Base-by-base conservation (phyloP, 64 coral and sea anemone genomes). In the Trachythela sp. region DNA sequence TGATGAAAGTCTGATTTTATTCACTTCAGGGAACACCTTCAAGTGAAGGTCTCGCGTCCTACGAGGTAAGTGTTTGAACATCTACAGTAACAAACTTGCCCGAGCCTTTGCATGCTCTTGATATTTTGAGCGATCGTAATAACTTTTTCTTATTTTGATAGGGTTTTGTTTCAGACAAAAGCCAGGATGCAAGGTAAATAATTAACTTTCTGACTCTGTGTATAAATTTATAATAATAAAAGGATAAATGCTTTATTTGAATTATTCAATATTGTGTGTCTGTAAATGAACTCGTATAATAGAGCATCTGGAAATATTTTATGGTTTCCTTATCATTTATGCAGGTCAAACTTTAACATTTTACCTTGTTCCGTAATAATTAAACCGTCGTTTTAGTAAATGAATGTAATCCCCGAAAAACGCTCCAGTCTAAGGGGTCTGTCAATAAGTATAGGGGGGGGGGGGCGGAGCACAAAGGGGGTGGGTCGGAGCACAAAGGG, bases 21-120 rank as follows among this genome's bases (percentile, higher is more conserved):
- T 18, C 20, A 80, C 30, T 39, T 39, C 2, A 80, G 75, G 75
- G 75, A 37, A 80, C 34, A 15, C 75, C 75, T 15, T 80, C 75
- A 80, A 80, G 9, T 37, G 75, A 80, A 38, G 75, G 75, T 34
- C 15, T 18, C 8, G 15, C 75, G 4, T 37, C 75, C 2, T 17
- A 80, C 75, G 31, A 80, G 75, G 75, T 80, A 80, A 6, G 20
- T n/a, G n/a, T n/a, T n/a, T n/a, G n/a, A n/a, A n/a, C n/a, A n/a
- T n/a, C n/a, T n/a, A n/a, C n/a, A n/a, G n/a, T n/a, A n/a, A n/a
- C n/a, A n/a, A n/a, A n/a, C n/a, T n/a, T n/a, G n/a, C n/a, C n/a
- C n/a, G n/a, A n/a, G n/a, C n/a, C n/a, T n/a, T n/a, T n/a, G n/a
- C n/a, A n/a, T n/a, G 7, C 5, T 64, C 15, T 64, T 64, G 56